Evolutionary conservation across 2,888 invertebrate genomes (phyloP).

Genomic region (Drosophila austrosaltans): DNA sequence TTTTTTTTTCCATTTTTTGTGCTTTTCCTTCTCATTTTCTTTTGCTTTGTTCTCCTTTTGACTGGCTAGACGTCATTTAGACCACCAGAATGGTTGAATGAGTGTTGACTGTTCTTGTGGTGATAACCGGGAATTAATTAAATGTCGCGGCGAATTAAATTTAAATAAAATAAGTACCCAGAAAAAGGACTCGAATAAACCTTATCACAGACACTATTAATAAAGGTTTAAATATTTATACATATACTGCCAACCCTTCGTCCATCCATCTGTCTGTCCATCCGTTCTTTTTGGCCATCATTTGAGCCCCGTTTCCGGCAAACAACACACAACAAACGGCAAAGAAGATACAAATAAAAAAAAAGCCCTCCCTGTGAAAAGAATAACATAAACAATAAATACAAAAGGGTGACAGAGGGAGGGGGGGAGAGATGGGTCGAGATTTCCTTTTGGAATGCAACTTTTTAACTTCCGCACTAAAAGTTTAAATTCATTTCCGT

Average conservation of each 20-base stretch:
- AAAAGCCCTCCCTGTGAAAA: conserved; percentile 23
- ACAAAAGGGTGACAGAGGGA: conserved; percentile 18
- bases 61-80: conserved; percentile 65
- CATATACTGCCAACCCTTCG: conserved; percentile 7
- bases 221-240: conserved; percentile 38
- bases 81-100: conserved; percentile 32
- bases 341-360: conserved; percentile 38
- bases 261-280: background rate
- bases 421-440: conserved; percentile 21
- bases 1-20: background rate
- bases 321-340: background rate
- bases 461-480: conserved; percentile 67
- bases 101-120: conserved; percentile 61
- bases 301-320: conserved; percentile 47
- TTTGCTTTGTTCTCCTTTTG: conserved; percentile 32
- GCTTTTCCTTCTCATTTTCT: conserved; percentile 1
- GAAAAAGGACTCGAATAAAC: conserved; percentile 28
- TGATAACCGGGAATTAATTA: conserved; percentile 82
- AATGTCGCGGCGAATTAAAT: conserved; percentile 68
- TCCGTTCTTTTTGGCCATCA: conserved; percentile 7
- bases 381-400: conserved; percentile 53
- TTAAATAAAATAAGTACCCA: conserved; percentile 50
- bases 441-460: conserved; percentile 47
- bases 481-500: conserved; percentile 79
- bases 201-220: conserved; percentile 35